These are phyloP conservation scores for Amiota minor DNA, from an alignment of 2,888 invertebrate genomes.

Conservation along the genomic window DNA sequence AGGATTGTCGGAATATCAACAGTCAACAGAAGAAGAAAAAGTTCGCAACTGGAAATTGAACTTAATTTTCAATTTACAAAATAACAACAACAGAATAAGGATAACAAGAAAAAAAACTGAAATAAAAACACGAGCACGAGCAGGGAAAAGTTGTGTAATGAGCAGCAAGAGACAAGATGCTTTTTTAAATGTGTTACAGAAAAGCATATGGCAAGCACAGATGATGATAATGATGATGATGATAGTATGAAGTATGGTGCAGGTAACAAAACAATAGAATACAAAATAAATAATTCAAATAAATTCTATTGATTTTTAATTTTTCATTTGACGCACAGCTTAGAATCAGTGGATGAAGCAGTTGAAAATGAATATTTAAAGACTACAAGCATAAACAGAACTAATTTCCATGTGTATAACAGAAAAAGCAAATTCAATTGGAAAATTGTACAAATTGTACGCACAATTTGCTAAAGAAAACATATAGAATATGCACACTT, in stretches of 20 bases:
- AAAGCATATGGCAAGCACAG: too few species aligned
- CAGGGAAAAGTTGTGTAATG: not conserved
- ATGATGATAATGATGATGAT: too few species aligned
- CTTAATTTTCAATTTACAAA: slow-evolving; percentile 9
- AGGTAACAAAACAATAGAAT: not conserved
- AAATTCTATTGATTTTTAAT: not conserved
- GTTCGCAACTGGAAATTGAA: not conserved
- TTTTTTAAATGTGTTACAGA: too few species aligned
- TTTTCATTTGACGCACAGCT: not conserved
- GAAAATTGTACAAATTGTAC: slow-evolving; percentile 43
- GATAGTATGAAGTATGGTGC: not conserved
- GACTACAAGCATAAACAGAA: too few species aligned
- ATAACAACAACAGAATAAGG: not conserved
- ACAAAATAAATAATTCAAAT: not conserved
- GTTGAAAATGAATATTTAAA: too few species aligned
- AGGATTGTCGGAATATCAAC: too few species aligned
- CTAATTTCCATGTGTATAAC: too few species aligned
- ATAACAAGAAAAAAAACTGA: not conserved
- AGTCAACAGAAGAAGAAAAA: slow-evolving; percentile 19
- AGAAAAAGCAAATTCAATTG: slow-evolving; percentile 16
- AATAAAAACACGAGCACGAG: not conserved
- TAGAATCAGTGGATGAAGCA: too few species aligned
- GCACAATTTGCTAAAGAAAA: slow-evolving; percentile 63
- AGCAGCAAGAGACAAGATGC: not conserved
- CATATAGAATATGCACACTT: slow-evolving; percentile 50